These are phyloP conservation scores for Chaenodraco wilsoni DNA, from an alignment of 2,797 vertebrate species.

Conservation along the genomic window DNA sequence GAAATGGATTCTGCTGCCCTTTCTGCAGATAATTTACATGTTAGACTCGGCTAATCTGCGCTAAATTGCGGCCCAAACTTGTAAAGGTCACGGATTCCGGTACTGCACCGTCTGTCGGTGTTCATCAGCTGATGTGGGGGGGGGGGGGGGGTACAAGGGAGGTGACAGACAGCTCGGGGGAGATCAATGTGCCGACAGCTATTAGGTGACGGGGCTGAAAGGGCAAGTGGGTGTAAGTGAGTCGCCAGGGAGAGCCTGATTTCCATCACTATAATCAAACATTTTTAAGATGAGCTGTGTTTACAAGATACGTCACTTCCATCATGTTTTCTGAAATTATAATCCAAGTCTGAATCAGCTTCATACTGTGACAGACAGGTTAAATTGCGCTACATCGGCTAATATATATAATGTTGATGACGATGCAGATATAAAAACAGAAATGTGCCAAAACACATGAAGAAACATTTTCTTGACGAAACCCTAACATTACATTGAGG, in stretches of 20 bases:
- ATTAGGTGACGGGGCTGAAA: slow-evolving; percentile 86
- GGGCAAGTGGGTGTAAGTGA: slow-evolving; percentile 78
- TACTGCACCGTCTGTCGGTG: slow-evolving; percentile 61
- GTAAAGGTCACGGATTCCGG: slow-evolving; percentile 76
- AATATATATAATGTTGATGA: too few relatives aligned
- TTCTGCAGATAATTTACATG: slow-evolving; percentile 78
- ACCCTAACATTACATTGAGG: too few relatives aligned
- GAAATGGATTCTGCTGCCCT: slow-evolving; percentile 78
- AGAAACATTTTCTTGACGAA: too few relatives aligned
- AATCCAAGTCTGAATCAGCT: too few relatives aligned
- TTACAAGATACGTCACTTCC: not conserved
- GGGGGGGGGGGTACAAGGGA: slow-evolving; percentile 72
- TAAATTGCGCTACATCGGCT: too few relatives aligned
- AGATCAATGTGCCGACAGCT: slow-evolving; percentile 85
- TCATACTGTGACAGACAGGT: too few relatives aligned
- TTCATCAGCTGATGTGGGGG: slow-evolving; percentile 81
- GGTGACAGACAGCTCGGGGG: slow-evolving; percentile 82
- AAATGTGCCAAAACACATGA: too few relatives aligned
- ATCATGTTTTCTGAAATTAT: too few relatives aligned
- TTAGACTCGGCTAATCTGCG: slow-evolving; percentile 69
- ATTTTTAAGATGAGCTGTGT: slow-evolving; percentile 47
- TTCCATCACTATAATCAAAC: slow-evolving; percentile 58
- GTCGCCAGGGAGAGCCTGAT: slow-evolving; percentile 49
- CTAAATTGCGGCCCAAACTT: slow-evolving; percentile 74
- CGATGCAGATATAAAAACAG: too few relatives aligned